Evolutionary conservation across 2,113 vertebrate genomes (phyloP).

Genomic region (Chamaetylas fuelleborni): DNA sequence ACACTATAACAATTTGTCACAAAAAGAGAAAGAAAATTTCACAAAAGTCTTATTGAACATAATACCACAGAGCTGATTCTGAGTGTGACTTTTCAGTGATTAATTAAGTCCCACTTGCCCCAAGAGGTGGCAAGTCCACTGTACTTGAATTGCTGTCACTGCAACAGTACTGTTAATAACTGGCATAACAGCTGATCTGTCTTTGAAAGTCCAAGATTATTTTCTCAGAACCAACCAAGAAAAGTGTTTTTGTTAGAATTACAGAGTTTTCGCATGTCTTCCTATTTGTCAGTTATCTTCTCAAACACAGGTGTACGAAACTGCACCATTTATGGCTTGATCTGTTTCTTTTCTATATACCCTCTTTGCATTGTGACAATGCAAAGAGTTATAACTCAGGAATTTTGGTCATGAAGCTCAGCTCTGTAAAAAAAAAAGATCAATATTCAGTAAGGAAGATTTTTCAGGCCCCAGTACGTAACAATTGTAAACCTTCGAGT

Average conservation of each 20-base stretch:
- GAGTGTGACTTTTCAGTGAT: background rate
- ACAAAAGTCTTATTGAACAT: background rate
- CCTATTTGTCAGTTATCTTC: conserved; percentile 19
- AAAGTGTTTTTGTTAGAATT: background rate
- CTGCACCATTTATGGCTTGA: background rate
- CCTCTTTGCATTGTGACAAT: background rate
- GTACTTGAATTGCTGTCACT: conserved; percentile 17
- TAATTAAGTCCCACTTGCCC: conserved; percentile 19
- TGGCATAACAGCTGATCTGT: conserved; percentile 14
- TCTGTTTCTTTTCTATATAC: background rate
- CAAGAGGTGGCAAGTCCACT: conserved; percentile 11
- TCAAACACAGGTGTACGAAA: background rate
- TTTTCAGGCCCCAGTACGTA: background rate
- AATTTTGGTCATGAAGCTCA: background rate
- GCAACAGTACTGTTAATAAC: background rate
- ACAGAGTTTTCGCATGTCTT: background rate
- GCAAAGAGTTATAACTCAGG: background rate
- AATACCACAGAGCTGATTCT: background rate
- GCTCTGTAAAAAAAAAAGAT: background rate
- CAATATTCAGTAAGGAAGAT: background rate
- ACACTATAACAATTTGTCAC: background rate
- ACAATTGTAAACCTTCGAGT: background rate
- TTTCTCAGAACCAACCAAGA: conserved; percentile 1
- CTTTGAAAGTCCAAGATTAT: conserved; percentile 33
- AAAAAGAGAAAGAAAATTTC: background rate